Evolutionary conservation across 2,113 vertebrate species (phyloP).

Genomic region (Girardinichthys multiradiatus): DNA sequence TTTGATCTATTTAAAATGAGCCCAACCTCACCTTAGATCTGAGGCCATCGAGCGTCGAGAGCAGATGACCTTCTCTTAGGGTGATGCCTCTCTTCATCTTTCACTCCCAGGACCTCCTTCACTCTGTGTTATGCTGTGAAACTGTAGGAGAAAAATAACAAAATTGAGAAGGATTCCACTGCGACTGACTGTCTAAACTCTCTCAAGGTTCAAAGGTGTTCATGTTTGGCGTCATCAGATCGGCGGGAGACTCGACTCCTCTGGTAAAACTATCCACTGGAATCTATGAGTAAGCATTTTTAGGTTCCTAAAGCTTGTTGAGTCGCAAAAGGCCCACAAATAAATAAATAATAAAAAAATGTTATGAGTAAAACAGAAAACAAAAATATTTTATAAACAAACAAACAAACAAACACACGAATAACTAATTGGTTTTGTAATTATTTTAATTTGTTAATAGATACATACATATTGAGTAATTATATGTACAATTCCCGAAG

Average conservation of each 20-base stretch:
- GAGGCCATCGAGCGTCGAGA: slow-evolving; percentile 1
- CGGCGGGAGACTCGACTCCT: slow-evolving; percentile 10
- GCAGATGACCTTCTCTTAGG: slow-evolving; percentile 32
- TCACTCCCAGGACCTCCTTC: slow-evolving; percentile 56
- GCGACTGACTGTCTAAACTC: slow-evolving; percentile 4
- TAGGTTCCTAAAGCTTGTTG: slow-evolving; percentile 2
- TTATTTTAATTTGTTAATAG: not conserved
- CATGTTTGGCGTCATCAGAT: slow-evolving; percentile 41
- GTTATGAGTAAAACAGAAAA: not conserved
- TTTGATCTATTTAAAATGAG: slow-evolving; percentile 52
- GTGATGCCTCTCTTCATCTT: slow-evolving; percentile 16
- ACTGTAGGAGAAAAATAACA: slow-evolving; percentile 26
- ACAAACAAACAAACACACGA: too few relatives aligned
- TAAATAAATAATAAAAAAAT: not conserved
- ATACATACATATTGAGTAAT: too few relatives aligned
- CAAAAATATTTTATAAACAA: not conserved
- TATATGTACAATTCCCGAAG: not conserved
- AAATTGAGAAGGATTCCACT: slow-evolving; percentile 14
- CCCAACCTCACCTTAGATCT: slow-evolving; percentile 22
- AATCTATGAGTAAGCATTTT: slow-evolving; percentile 4
- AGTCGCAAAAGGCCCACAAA: not conserved
- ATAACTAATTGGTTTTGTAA: not conserved
- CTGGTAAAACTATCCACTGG: slow-evolving; percentile 10
- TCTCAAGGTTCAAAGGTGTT: slow-evolving; percentile 24
- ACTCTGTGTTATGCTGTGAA: slow-evolving; percentile 38